phyloP scores from a whole-genome alignment of 2,797 vertebrate genomes.

The Scyliorhinus canicula region DNA sequence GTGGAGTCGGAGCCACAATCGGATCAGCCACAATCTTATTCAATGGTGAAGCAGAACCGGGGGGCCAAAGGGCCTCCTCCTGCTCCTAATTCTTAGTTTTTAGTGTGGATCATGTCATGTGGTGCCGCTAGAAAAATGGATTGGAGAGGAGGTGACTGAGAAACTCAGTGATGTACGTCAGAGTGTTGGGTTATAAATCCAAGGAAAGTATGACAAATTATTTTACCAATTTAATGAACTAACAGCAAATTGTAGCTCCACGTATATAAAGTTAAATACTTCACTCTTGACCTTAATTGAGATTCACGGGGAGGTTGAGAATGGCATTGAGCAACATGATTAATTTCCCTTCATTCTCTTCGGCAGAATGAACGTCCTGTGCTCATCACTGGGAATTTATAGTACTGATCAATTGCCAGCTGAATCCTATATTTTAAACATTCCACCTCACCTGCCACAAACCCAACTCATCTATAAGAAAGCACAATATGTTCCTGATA shows the following conservation, averaged over 20 bases:
- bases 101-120: background rate
- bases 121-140: background rate
- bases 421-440: background rate
- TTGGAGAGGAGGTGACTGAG: no score
- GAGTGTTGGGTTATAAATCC: background rate
- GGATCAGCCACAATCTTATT: no score
- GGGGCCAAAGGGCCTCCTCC: background rate
- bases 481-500: background rate
- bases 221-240: background rate
- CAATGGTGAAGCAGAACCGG: no score
- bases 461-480: background rate
- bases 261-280: background rate
- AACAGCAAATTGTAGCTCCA: background rate
- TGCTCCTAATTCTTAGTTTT: background rate
- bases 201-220: background rate
- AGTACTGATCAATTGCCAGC: background rate
- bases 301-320: background rate
- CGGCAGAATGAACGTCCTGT: background rate
- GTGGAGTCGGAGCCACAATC: no score
- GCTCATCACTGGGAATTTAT: background rate
- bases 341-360: background rate
- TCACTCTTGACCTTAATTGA: background rate
- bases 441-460: background rate
- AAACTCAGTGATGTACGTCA: background rate
- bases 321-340: background rate